Percentiles rank a stretch among this genome's conserved stretches.
Conservation (phyloP, 1,140 invertebrate genomes). For the Eubasilissa regina region DNA sequence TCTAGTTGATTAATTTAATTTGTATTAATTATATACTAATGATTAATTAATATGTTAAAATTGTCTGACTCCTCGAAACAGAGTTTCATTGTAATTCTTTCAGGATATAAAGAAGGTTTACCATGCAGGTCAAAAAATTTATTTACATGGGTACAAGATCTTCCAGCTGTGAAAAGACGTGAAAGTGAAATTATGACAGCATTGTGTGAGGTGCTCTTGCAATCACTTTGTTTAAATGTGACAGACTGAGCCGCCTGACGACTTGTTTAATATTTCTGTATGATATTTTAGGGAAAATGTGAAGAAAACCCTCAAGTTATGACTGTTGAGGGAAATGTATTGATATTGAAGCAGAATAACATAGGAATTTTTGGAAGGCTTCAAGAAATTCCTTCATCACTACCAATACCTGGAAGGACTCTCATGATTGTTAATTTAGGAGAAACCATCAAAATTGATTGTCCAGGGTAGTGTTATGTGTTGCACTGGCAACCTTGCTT, state of each 20-base stretch:
- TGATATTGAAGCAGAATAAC: not conserved
- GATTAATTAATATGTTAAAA: too few relatives aligned
- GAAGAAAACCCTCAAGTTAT: not conserved
- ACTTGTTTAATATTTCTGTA: too few relatives aligned
- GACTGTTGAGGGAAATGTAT: not conserved
- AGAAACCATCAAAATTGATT: not conserved
- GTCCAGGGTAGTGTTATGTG: constrained; percentile 37
- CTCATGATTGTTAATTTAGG: not conserved
- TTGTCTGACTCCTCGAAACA: too few relatives aligned
- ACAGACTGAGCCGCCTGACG: too few relatives aligned
- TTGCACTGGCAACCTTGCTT: too few relatives aligned
- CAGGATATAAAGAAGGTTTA: constrained; percentile 28
- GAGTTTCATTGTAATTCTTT: too few relatives aligned
- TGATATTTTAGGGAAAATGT: constrained; percentile 4
- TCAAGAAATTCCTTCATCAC: not conserved
- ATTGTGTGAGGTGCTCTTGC: constrained; percentile 35
- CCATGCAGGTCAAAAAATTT: constrained; percentile 44
- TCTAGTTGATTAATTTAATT: too few relatives aligned
- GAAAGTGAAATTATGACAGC: constrained; percentile 44
- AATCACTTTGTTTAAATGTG: not conserved
- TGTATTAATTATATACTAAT: too few relatives aligned
- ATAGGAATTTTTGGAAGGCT: constrained; percentile 20
- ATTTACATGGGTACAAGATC: constrained; percentile 31
- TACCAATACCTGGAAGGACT: not conserved
- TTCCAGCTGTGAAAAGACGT: constrained; percentile 25